Conservation (phyloP, 2,113 vertebrate genomes). For the Engystomops pustulosus region DNA sequence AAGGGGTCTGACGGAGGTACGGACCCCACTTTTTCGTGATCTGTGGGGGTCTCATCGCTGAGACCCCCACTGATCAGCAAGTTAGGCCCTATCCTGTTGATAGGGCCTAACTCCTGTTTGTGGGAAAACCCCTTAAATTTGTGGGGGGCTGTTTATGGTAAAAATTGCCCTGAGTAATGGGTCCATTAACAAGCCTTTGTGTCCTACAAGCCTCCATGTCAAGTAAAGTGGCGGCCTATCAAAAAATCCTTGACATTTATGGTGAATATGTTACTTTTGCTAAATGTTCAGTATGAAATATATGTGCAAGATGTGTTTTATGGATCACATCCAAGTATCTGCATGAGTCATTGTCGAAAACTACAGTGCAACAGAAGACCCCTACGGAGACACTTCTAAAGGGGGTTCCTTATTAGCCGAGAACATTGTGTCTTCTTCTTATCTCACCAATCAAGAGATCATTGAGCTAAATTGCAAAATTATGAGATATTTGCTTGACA, state of each 20-base stretch:
- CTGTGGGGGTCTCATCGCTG: too few relatives aligned
- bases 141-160: too few relatives aligned
- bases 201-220: not conserved
- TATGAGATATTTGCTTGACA: not conserved
- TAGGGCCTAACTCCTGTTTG: too few relatives aligned
- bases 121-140: too few relatives aligned
- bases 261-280: slow-evolving; percentile 24
- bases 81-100: too few relatives aligned
- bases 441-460: slow-evolving; percentile 37
- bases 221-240: slow-evolving; percentile 12
- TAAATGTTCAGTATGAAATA: slow-evolving; percentile 44
- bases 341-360: slow-evolving; percentile 50
- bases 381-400: slow-evolving; percentile 14
- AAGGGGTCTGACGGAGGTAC: too few relatives aligned
- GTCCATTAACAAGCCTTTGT: too few relatives aligned
- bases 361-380: slow-evolving; percentile 22
- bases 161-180: too few relatives aligned
- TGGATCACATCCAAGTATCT: slow-evolving; percentile 29
- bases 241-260: slow-evolving; percentile 51
- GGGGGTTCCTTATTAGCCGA: slow-evolving; percentile 15
- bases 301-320: slow-evolving; percentile 49
- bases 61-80: too few relatives aligned
- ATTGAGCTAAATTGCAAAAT: slow-evolving; percentile 49
- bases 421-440: slow-evolving; percentile 40
- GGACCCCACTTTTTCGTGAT: too few relatives aligned